phyloP scores from a whole-genome alignment of 2,888 invertebrate species.

The Pasiphila rectangulata region DNA sequence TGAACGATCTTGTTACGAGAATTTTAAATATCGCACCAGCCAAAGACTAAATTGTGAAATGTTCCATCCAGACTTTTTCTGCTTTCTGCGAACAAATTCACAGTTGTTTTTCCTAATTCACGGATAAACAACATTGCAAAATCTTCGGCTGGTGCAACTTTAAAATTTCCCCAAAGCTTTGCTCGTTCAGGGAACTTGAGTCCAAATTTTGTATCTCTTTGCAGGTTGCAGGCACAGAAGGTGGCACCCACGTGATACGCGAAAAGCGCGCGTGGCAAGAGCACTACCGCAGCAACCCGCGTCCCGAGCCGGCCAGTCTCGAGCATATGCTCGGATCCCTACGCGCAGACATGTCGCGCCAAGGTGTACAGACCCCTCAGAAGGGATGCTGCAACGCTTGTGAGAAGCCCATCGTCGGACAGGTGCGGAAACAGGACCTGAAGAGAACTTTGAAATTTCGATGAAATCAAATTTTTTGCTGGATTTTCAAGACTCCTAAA shows the following conservation, averaged over 20 bases:
- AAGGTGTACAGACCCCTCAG: slow-evolving; percentile 98
- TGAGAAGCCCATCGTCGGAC: slow-evolving; percentile 99
- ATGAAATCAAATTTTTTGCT: no score
- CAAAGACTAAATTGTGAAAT: slow-evolving; percentile 1
- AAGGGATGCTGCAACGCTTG: slow-evolving; percentile 99
- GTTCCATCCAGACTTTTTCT: not conserved
- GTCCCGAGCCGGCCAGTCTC: slow-evolving; percentile 79
- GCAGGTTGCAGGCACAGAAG: slow-evolving; percentile 71
- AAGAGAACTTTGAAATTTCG: no score
- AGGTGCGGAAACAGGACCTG: no score
- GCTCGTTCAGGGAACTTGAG: not conserved
- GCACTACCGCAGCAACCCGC: slow-evolving; percentile 76
- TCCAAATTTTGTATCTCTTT: slow-evolving; percentile 21
- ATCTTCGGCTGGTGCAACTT: not conserved
- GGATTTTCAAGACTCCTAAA: slow-evolving; percentile 1
- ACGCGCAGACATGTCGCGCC: slow-evolving; percentile 98
- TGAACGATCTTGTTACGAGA: slow-evolving; percentile 54
- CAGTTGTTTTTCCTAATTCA: not conserved
- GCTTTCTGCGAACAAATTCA: not conserved
- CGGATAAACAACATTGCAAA: not conserved
- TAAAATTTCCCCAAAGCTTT: not conserved
- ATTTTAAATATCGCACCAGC: slow-evolving; percentile 27
- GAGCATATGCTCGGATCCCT: slow-evolving; percentile 96
- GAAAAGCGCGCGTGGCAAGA: slow-evolving; percentile 81
- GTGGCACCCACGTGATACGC: slow-evolving; percentile 83